These are phyloP conservation scores for Syrmaticus mikado DNA, from an alignment of 2,113 vertebrate genomes.

Conservation along the genomic window DNA sequence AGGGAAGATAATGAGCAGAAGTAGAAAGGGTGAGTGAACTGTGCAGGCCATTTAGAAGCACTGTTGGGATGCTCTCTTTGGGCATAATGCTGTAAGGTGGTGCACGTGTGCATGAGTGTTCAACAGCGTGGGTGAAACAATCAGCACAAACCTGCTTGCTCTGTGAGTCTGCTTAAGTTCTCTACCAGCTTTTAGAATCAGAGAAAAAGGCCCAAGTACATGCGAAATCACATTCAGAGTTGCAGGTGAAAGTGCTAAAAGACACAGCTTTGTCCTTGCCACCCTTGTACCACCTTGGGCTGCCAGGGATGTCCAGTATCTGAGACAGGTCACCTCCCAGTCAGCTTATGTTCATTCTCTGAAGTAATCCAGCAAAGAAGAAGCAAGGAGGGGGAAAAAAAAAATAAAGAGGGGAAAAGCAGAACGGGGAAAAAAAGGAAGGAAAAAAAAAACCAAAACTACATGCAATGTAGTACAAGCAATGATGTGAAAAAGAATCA, in stretches of 20 bases:
- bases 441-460: too few relatives aligned
- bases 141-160: neutral
- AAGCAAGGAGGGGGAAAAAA: too few relatives aligned
- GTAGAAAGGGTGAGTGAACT: neutral
- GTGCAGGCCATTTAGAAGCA: neutral
- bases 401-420: neutral
- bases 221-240: neutral
- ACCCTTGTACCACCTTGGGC: neutral
- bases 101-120: neutral
- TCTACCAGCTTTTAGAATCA: neutral
- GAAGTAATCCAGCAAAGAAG: neutral
- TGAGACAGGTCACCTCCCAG: neutral
- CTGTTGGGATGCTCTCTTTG: neutral
- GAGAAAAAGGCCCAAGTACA: neutral
- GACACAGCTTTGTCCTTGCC: neutral
- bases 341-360: neutral
- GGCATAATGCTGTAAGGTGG: neutral
- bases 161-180: neutral
- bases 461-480: too few relatives aligned
- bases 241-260: neutral
- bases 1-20: neutral
- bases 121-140: neutral
- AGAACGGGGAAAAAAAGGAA: neutral
- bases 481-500: neutral
- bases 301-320: fast-evolving